Evolutionary conservation across 2,797 vertebrate genomes (phyloP).

Genomic region (Oreonectes daqikongensis): DNA sequence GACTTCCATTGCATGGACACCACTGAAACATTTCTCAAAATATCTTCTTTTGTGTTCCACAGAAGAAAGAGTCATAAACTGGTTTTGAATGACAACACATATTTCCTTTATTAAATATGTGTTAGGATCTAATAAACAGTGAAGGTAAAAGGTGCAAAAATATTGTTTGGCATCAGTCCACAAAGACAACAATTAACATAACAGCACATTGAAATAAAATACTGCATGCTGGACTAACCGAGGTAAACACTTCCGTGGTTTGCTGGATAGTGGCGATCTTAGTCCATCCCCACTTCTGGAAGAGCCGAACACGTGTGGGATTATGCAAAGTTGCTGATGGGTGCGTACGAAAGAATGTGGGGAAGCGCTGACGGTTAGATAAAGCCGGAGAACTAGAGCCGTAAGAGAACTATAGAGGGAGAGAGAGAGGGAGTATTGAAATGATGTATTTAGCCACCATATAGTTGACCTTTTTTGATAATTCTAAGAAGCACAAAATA

Average conservation of each 20-base stretch:
- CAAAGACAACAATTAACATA: background rate
- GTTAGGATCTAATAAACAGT: too few species aligned
- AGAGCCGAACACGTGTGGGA: slow-evolving; percentile 84
- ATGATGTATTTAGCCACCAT: slow-evolving; percentile 9
- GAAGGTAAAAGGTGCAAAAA: too few species aligned
- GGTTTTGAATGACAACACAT: too few species aligned
- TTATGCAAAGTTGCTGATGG: slow-evolving; percentile 86
- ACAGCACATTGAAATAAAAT: background rate
- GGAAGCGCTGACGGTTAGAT: slow-evolving; percentile 85
- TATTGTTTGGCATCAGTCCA: background rate
- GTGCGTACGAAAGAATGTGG: slow-evolving; percentile 86
- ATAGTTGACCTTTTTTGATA: slow-evolving; percentile 36
- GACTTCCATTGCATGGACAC: too few species aligned
- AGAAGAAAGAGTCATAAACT: too few species aligned
- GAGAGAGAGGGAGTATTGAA: slow-evolving; percentile 1
- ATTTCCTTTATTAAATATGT: too few species aligned
- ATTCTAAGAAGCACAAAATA: slow-evolving; percentile 16
- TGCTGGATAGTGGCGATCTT: slow-evolving; percentile 89
- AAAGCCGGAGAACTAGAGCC: slow-evolving; percentile 86
- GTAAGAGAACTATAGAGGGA: slow-evolving; percentile 76
- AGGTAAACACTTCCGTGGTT: slow-evolving; percentile 88
- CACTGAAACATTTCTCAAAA: too few species aligned
- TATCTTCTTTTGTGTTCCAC: too few species aligned
- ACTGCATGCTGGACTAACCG: slow-evolving; percentile 68
- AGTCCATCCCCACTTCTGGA: slow-evolving; percentile 87